Percentiles rank a stretch among this genome's conserved stretches.
Conservation (phyloP, 2,797 vertebrate species). For the Stomatorhinus walkeri region DNA sequence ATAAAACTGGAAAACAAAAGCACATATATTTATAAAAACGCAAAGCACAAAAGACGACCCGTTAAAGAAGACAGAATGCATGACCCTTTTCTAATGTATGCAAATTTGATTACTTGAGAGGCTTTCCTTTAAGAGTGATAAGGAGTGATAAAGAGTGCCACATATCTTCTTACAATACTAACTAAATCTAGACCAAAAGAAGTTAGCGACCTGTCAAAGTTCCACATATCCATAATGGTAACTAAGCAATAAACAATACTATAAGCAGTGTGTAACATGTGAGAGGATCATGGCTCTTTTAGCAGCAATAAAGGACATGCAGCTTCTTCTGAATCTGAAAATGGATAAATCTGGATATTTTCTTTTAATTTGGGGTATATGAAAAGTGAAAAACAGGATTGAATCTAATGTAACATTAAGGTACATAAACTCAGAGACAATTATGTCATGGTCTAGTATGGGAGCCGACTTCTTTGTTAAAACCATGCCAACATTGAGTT, state of each 20-base stretch:
- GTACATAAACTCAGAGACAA: too few species aligned
- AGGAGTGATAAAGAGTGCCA: neutral
- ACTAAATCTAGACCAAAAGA: too few species aligned
- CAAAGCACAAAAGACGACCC: neutral
- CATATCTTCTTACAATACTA: too few species aligned
- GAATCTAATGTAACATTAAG: too few species aligned
- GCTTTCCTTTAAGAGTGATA: neutral
- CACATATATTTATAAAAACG: neutral
- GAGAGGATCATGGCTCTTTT: too few species aligned
- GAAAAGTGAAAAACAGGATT: neutral
- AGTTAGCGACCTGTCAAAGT: too few species aligned
- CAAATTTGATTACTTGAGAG: neutral
- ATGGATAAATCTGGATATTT: neutral
- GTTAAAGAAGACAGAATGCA: neutral
- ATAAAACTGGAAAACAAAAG: neutral
- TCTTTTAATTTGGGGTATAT: neutral
- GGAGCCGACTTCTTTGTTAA: neutral
- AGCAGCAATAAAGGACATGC: neutral
- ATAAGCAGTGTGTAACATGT: neutral
- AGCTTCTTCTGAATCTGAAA: neutral
- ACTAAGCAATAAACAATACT: too few species aligned
- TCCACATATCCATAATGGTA: too few species aligned
- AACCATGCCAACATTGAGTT: neutral
- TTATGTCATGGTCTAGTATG: too few species aligned
- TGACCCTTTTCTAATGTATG: neutral